A percentile compares a stretch with the other conserved stretches of the same genome.
Conservation (phyloP, 2,113 vertebrate genomes). For the Elanoides forficatus region DNA sequence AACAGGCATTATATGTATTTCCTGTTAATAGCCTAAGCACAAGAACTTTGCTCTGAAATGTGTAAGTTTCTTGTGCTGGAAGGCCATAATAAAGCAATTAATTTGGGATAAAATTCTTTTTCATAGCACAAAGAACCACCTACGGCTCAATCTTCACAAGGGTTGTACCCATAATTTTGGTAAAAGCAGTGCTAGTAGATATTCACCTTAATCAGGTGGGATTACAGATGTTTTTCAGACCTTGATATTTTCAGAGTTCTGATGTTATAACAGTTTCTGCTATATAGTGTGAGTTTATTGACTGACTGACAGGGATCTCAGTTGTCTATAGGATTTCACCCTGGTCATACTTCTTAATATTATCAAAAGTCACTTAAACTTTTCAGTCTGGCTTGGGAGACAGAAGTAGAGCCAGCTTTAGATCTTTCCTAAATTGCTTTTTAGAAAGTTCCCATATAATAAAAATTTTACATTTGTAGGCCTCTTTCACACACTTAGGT, state of each 20-base stretch:
- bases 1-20: constrained; percentile 31
- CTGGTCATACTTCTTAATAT: neutral
- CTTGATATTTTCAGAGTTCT: neutral
- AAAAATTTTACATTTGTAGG: neutral
- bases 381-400: neutral
- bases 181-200: neutral
- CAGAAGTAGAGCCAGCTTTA: neutral
- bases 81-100: neutral
- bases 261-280: neutral
- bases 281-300: neutral
- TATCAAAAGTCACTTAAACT: neutral
- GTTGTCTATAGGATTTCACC: neutral
- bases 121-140: neutral
- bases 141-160: neutral
- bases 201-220: neutral
- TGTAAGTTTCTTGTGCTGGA: neutral
- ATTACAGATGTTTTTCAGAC: neutral
- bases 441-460: neutral
- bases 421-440: neutral
- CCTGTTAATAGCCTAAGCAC: constrained; percentile 2
- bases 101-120: neutral
- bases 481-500: neutral
- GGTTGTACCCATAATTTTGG: neutral
- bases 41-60: constrained; percentile 7
- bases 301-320: neutral